These are phyloP conservation scores for Sibirionetta formosa DNA, from an alignment of 2,797 vertebrate species.

Conservation along the genomic window DNA sequence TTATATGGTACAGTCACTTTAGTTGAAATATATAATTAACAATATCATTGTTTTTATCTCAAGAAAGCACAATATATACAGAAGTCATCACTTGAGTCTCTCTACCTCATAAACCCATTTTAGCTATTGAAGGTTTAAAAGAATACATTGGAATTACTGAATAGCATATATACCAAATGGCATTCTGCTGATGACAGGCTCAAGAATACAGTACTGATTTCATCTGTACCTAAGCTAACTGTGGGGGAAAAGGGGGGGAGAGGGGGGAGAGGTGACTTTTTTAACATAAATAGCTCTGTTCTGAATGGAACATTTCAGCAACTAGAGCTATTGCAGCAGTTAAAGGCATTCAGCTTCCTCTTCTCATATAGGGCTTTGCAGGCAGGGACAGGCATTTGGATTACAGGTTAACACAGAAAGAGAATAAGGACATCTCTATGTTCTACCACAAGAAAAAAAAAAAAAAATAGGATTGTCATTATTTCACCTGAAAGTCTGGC, in stretches of 20 bases:
- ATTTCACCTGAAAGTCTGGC: neutral
- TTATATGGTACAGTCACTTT: neutral
- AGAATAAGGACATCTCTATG: neutral
- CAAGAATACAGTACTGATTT: neutral
- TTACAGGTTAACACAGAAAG: neutral
- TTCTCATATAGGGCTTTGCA: neutral
- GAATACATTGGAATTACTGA: neutral
- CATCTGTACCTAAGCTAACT: neutral
- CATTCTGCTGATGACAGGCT: neutral
- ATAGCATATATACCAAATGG: neutral
- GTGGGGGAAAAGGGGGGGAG: no score
- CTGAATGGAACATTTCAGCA: neutral
- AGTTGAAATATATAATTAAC: slow-evolving; percentile 41
- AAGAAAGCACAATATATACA: neutral
- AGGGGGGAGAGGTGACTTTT: neutral
- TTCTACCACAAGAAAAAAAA: neutral
- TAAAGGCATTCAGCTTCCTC: neutral
- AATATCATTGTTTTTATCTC: slow-evolving; percentile 13
- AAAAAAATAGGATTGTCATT: neutral
- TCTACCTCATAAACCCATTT: slow-evolving; percentile 4
- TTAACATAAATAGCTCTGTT: neutral
- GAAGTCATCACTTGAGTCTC: neutral
- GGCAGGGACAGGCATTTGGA: neutral
- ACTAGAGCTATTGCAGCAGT: neutral
- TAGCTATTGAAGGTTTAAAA: slow-evolving; percentile 6